Conservation (phyloP, 2,797 vertebrate genomes). For the Myotis planiceps region DNA sequence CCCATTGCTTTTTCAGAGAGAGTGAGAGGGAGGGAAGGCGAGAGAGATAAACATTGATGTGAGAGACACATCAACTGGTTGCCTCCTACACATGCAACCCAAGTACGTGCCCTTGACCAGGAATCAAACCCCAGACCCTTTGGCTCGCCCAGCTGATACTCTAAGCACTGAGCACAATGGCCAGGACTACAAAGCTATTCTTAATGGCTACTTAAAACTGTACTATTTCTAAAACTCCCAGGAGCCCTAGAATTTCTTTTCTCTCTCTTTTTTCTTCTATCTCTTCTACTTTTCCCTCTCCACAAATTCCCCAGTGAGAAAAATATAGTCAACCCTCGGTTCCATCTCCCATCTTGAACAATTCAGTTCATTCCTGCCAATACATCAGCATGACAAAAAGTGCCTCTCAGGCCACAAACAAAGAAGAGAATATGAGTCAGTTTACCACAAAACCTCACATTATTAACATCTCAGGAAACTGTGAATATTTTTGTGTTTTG, state of each 20-base stretch:
- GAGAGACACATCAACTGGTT: background rate
- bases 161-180: background rate
- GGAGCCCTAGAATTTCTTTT: background rate
- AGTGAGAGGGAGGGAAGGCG: background rate
- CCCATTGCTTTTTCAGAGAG: background rate
- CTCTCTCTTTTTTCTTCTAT: background rate
- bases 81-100: background rate
- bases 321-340: background rate
- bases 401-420: background rate
- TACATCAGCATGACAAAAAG: background rate
- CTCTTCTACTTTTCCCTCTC: background rate
- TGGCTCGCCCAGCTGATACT: background rate
- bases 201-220: background rate
- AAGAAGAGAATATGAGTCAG: background rate
- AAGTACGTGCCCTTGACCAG: background rate
- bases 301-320: background rate
- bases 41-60: background rate
- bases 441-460: background rate
- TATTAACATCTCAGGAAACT: background rate
- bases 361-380: background rate
- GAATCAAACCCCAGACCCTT: background rate
- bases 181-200: background rate
- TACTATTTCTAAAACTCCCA: background rate
- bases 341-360: background rate
- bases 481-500: background rate